phyloP scores from a whole-genome alignment of 1,140 invertebrate species.

The Sesamia nonagrioides region DNA sequence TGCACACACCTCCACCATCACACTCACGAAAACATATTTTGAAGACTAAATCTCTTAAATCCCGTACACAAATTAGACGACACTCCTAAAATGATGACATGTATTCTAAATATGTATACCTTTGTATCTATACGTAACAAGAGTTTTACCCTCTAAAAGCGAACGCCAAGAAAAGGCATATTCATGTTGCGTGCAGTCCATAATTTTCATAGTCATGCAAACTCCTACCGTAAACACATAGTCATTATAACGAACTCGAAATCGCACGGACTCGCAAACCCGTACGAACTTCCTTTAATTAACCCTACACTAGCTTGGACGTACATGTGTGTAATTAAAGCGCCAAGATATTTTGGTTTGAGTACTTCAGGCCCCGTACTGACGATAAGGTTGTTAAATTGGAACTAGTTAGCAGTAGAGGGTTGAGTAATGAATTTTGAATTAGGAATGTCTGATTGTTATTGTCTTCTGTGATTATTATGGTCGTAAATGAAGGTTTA shows the following conservation, averaged over 20 bases:
- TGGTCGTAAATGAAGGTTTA: background rate
- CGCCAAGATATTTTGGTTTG: constrained; percentile 39
- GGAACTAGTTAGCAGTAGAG: constrained; percentile 16
- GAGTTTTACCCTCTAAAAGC: background rate
- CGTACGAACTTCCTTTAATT: constrained; percentile 52
- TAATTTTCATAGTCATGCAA: constrained; percentile 56
- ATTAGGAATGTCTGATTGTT: constrained; percentile 13
- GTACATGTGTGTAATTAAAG: constrained; percentile 37
- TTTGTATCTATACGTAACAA: background rate
- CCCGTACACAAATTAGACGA: constrained; percentile 15
- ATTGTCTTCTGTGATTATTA: constrained; percentile 4
- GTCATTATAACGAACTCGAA: constrained; percentile 50
- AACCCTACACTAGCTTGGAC: constrained; percentile 38
- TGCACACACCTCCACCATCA: too few species aligned
- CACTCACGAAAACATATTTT: background rate
- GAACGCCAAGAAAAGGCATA: constrained; percentile 21
- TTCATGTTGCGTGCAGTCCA: constrained; percentile 47
- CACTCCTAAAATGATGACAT: constrained; percentile 4
- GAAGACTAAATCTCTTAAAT: background rate
- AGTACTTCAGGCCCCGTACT: constrained; percentile 24
- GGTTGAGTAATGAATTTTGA: constrained; percentile 22
- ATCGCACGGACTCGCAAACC: constrained; percentile 24
- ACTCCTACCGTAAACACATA: constrained; percentile 31
- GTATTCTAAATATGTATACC: background rate
- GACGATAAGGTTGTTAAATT: constrained; percentile 24